phyloP scores from a whole-genome alignment of 2,113 vertebrate genomes.

The Notarius quadriscutis region DNA sequence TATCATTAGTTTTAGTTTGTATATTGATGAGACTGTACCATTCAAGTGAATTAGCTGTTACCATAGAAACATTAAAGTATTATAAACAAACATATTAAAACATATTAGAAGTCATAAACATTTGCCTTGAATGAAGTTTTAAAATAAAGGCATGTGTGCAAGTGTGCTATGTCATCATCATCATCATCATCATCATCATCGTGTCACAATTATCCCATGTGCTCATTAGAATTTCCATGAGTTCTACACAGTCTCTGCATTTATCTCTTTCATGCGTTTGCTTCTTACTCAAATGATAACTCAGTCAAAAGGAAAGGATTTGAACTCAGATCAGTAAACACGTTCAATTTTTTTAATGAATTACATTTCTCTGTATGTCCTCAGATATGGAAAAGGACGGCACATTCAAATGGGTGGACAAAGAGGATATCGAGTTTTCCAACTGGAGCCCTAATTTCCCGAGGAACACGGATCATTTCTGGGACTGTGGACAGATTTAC shows the following conservation, averaged over 20 bases:
- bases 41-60: background rate
- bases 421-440: constrained; percentile 53
- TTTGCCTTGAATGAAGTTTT: no score
- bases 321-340: background rate
- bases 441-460: constrained; percentile 73
- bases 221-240: background rate
- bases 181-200: background rate
- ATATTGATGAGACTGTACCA: background rate
- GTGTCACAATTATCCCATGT: background rate
- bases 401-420: constrained; percentile 73
- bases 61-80: background rate
- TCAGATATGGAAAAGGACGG: constrained; percentile 73
- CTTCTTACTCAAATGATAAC: background rate
- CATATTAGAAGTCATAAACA: no score
- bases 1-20: background rate
- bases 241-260: background rate
- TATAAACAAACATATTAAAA: no score
- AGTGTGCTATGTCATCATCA: no score
- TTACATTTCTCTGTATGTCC: background rate
- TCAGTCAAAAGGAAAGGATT: no score
- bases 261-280: background rate
- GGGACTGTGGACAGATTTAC: constrained; percentile 80
- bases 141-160: no score
- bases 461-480: constrained; percentile 60
- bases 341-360: background rate